These are phyloP conservation scores for Pseudeuparius sepicola DNA, from an alignment of 2,888 invertebrate genomes.

Conservation along the genomic window DNA sequence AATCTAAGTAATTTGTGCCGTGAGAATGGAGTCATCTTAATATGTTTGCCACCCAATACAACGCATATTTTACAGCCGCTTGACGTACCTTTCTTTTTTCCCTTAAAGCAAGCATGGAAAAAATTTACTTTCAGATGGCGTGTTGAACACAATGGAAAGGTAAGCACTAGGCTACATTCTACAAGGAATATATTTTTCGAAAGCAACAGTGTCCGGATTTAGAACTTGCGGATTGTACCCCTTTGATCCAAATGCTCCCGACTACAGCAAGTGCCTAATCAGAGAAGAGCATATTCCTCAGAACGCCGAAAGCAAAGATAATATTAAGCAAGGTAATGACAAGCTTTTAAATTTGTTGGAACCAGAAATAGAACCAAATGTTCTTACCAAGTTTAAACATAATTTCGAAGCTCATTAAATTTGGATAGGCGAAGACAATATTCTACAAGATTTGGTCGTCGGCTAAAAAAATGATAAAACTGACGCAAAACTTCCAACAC, in stretches of 20 bases:
- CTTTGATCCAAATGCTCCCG: background rate
- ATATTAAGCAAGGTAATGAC: too few species aligned
- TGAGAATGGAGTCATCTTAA: constrained; percentile 10
- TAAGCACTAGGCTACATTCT: constrained; percentile 1
- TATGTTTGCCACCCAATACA: constrained; percentile 8
- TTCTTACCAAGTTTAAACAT: too few species aligned
- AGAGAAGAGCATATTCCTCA: too few species aligned
- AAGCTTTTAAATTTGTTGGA: too few species aligned
- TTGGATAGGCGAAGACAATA: too few species aligned
- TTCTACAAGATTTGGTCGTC: too few species aligned
- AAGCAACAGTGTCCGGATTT: background rate
- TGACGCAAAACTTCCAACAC: too few species aligned
- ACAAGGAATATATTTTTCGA: background rate
- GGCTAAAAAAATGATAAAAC: too few species aligned
- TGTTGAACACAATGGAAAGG: background rate
- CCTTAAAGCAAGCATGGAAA: constrained; percentile 11
- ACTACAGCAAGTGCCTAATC: too few species aligned
- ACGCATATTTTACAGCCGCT: constrained; percentile 1
- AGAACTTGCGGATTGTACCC: constrained; percentile 1
- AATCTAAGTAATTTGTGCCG: constrained; percentile 14
- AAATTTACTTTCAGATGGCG: constrained; percentile 7
- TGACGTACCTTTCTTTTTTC: background rate
- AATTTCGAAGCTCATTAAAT: too few species aligned
- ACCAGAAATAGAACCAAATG: too few species aligned
- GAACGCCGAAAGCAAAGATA: too few species aligned